Evolutionary conservation across 1,140 invertebrate genomes (phyloP), one percentile per base, ranked within the genome.

Genomic region (Cotesia glomerata): DNA sequence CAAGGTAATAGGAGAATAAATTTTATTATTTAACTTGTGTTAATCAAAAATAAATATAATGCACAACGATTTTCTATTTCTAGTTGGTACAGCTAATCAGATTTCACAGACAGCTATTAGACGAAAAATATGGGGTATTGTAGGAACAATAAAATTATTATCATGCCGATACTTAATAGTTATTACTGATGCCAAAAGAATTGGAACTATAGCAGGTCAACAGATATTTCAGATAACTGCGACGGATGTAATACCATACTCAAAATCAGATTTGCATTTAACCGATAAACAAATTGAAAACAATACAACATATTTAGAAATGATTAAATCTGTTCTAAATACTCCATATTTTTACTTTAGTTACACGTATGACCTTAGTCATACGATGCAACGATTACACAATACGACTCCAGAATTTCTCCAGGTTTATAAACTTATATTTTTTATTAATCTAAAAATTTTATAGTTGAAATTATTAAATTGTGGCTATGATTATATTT

Each of bases 351-450:
- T 96, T 76, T 98, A 98, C 85, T 98, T 95, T 87, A 98, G 96
- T 36, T 94, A 97, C 73, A 93, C 94, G 0, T 98, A 97, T 82
- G 97, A 99, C 87, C 82, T 99, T 16, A 98, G 95, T 45, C 96
- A 98, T 82, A 92, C 95, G 0, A 88, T 98, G 79, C 98, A 99
- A 83, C 89, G 95, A 63, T 88, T 98, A 45, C 92, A 97, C 78
- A 94, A 95, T 65, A 94, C 95, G n/a, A 91, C 92, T 14, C 92
- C 95, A 3, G 94, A 96, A 73, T 98, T 97, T 84, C 85, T 93
- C 67, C 90, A 92, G 82, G 92, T 70, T 71, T 64, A 39, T 39
- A 32, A 9, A 26, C 59, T 62, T 71, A 11, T 45, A 9, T 34
- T 16, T 63, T 52, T 39, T 64, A n/a, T 13, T 66, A 56, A 59